A percentile compares a stretch with the other conserved stretches of the same genome.
Evolutionary conservation across 2,113 vertebrate species (phyloP).

Genomic region (Taxidea taxus): DNA sequence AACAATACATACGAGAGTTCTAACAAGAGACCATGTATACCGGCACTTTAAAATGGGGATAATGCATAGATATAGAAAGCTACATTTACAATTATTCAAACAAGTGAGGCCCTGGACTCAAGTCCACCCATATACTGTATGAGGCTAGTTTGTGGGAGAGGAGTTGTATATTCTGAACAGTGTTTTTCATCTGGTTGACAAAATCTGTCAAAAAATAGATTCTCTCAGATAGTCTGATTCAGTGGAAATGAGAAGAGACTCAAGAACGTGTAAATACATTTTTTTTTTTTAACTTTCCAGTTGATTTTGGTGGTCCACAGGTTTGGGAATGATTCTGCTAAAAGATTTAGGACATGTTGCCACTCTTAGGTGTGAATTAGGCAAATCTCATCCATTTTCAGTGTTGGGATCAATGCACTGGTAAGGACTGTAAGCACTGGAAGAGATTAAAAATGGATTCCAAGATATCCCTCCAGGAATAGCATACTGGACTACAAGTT

Average conservation of each 20-base stretch:
- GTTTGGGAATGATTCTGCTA: slow-evolving; percentile 1
- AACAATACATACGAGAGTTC: not conserved
- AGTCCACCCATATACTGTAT: not conserved
- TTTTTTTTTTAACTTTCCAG: not conserved
- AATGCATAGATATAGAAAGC: not conserved
- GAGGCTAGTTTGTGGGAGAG: not conserved
- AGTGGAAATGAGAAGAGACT: not conserved
- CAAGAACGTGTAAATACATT: too few species aligned
- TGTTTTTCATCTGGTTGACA: not conserved
- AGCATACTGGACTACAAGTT: not conserved
- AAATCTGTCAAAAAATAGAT: not conserved
- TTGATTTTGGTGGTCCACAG: not conserved
- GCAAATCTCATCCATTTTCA: slow-evolving; percentile 28
- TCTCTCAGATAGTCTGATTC: not conserved
- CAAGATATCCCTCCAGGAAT: not conserved
- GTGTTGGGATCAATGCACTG: not conserved
- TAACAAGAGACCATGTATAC: not conserved
- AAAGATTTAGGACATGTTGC: not conserved
- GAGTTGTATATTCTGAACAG: not conserved
- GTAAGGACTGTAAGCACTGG: not conserved
- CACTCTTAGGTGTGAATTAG: not conserved
- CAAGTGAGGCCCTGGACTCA: not conserved
- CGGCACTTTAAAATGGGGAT: not conserved
- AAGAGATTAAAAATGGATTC: slow-evolving; percentile 29
- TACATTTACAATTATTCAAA: not conserved